A percentile compares a stretch with the other conserved stretches of the same genome.
Conservation (phyloP, 1,140 invertebrate genomes). For the Aporrectodea caliginosa region DNA sequence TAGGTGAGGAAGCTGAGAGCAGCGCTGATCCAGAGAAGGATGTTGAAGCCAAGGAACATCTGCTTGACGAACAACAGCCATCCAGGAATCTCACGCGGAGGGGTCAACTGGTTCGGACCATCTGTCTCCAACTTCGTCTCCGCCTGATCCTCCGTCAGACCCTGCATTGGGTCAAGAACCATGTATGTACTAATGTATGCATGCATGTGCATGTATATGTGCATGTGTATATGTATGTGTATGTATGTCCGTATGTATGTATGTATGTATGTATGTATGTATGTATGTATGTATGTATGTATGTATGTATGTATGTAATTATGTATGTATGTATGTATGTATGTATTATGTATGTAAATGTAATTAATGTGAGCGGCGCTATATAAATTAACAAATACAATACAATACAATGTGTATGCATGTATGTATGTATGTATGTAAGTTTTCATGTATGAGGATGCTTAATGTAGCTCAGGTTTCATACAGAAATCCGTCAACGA, state of each 20-base stretch:
- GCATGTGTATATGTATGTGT: neutral
- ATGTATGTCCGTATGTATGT: no score
- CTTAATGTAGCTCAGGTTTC: no score
- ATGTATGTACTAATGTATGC: neutral
- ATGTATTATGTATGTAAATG: neutral
- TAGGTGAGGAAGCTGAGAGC: constrained; percentile 92
- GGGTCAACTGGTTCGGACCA: constrained; percentile 87
- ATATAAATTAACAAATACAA: no score
- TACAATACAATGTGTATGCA: no score
- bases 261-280: neutral
- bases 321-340: neutral
- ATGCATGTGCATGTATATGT: neutral
- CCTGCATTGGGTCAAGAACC: constrained; percentile 63
- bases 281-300: neutral
- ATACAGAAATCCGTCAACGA: no score
- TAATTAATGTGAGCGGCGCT: no score
- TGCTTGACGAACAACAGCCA: constrained; percentile 99
- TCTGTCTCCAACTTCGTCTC: constrained; percentile 86
- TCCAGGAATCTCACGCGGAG: constrained; percentile 91
- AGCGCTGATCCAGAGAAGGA: constrained; percentile 93
- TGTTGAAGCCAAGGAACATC: constrained; percentile 91
- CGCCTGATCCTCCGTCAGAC: constrained; percentile 87
- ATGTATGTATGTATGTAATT: neutral
- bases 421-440: no score
- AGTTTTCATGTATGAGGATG: no score